A percentile compares a stretch with the other conserved stretches of the same genome.
Evolutionary conservation across 2,113 vertebrate genomes (phyloP).

Genomic region (Percopsis transmontana): DNA sequence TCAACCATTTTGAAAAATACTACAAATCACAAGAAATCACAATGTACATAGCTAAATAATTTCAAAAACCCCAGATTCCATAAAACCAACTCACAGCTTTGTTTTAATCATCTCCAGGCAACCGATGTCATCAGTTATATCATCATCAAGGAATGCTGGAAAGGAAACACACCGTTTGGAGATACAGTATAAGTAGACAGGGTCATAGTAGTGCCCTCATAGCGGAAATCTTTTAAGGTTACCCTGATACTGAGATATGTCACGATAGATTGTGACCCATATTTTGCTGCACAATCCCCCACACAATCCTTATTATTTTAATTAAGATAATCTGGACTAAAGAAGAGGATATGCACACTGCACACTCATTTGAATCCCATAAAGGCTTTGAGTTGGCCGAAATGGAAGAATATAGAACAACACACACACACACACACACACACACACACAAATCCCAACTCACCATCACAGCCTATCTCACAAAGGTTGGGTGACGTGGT

Average conservation of each 20-base stretch:
- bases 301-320: too few species aligned
- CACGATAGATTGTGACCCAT: too few species aligned
- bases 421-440: neutral
- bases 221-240: too few species aligned
- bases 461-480: conserved; percentile 44
- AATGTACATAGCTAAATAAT: too few species aligned
- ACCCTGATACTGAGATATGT: too few species aligned
- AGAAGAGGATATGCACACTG: too few species aligned
- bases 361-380: too few species aligned
- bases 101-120: conserved; percentile 44
- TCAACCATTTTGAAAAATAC: neutral
- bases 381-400: too few species aligned
- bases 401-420: too few species aligned
- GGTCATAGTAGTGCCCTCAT: too few species aligned
- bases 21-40: neutral
- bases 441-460: conserved; percentile 24
- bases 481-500: conserved; percentile 47
- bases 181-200: neutral
- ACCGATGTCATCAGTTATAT: conserved; percentile 52
- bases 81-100: conserved; percentile 21
- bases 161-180: conserved; percentile 1
- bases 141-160: conserved; percentile 54
- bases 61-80: neutral
- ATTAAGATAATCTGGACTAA: too few species aligned
- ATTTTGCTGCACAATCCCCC: too few species aligned